Evolutionary conservation across 2,797 vertebrate genomes (phyloP), one percentile per base, ranked within the genome.

Genomic region (Schizopygopsis pylzovi): DNA sequence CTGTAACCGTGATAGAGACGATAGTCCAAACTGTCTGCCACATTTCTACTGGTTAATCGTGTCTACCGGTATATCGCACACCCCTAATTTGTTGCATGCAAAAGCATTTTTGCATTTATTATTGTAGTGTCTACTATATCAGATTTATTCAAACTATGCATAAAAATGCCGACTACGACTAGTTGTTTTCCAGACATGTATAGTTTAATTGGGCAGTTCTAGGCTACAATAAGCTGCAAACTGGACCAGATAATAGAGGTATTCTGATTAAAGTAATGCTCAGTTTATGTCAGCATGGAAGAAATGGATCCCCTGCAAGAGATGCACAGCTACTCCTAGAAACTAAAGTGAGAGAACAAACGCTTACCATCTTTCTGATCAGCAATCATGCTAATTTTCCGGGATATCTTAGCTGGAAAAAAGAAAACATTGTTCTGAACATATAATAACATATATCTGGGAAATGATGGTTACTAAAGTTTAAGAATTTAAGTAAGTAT

Each of bases 311-410:
- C 86, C 90, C 91, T 93, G 92, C 15, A 85, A 67, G 45, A 59
- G 72, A 85, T 87, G 85, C 20, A 76, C n/a, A 33, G 22, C 41
- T 85, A 87, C 52, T 85, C 56, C 85, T 86, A 85, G 75, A 89
- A 89, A 90, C 61, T 84, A n/a, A 87, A 89, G 68, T 86, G 79
- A 89, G 70, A 77, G 79, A 85, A 63, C 52, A 88, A 83, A 83
- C 88, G 91, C 98, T 98, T 98, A 99, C 98, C 98, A 94, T 98
- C 97, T 93, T 98, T 99, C 96, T 97, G 96, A 92, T 99, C 98
- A 93, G 95, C 95, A 95, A 97, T 95, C 90, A 97, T 97, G 95
- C 96, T 98, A 96, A 99, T 97, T 96, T 98, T 99, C 95, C 98
- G 97, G 92, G 98, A 99, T 97, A 99, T 97, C 96, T 97, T 99